These are phyloP conservation scores for Perizoma affinitatum DNA, from an alignment of 2,888 invertebrate species.

Conservation along the genomic window DNA sequence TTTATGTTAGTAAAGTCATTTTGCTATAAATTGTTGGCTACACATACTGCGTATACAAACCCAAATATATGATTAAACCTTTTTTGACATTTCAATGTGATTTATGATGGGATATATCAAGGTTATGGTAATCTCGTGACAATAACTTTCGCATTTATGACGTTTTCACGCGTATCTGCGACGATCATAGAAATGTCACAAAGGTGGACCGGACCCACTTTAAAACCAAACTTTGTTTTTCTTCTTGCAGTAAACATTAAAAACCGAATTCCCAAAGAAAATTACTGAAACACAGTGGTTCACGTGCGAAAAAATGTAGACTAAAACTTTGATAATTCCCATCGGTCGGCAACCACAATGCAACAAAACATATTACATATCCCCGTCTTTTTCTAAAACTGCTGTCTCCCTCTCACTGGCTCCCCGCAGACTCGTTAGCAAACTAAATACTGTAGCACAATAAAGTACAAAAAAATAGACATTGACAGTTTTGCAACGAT, in stretches of 20 bases:
- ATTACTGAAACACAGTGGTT: slow-evolving; percentile 42
- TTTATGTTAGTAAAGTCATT: slow-evolving; percentile 18
- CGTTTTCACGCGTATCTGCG: too few relatives aligned
- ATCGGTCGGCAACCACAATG: slow-evolving; percentile 54
- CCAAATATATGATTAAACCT: too few relatives aligned
- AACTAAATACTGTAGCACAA: slow-evolving; percentile 77
- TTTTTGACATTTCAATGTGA: too few relatives aligned
- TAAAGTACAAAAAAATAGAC: slow-evolving; percentile 74
- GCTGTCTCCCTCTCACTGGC: slow-evolving; percentile 54
- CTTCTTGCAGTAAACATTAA: slow-evolving; percentile 11
- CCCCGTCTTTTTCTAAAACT: slow-evolving; percentile 45
- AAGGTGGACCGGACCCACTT: too few relatives aligned
- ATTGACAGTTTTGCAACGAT: slow-evolving; percentile 51
- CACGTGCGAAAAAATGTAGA: slow-evolving; percentile 36
- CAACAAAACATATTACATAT: slow-evolving; percentile 60
- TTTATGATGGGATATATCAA: too few relatives aligned
- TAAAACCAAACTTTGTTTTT: too few relatives aligned
- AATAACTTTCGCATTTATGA: too few relatives aligned
- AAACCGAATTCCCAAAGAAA: slow-evolving; percentile 14
- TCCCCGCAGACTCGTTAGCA: slow-evolving; percentile 77
- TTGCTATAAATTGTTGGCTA: not conserved
- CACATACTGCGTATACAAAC: slow-evolving; percentile 8
- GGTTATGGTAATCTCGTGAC: too few relatives aligned
- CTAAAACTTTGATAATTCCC: slow-evolving; percentile 52
- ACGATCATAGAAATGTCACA: too few relatives aligned